Evolutionary conservation across 2,797 vertebrate genomes (phyloP), one percentile per base, ranked within the genome.

Genomic region (Alauda arvensis): DNA sequence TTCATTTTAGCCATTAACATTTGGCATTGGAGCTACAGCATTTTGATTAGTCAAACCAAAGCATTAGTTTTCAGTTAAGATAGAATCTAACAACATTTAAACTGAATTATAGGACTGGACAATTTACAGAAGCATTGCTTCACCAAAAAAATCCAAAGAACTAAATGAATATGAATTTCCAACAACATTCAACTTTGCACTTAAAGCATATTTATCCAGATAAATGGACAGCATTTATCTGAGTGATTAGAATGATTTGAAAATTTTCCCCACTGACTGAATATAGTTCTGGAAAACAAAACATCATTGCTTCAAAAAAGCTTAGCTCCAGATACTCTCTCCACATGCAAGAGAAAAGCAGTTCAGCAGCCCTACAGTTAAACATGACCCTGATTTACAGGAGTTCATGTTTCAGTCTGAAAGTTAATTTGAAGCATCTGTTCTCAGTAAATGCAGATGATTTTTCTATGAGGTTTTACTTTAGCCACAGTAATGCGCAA

Each of bases 391-490:
- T 80, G 20, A 70, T 89, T 82, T 63, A 55, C 18, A 83, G 24
- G 20, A 62, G 26, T 76, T 83, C 87, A 37, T 86, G 45, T 89
- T 89, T 85, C 70, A 67, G 2, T 78, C 57, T 55, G 42, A 72
- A 92, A 77, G 56, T 49, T 56, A 60, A 12, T 94, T 91, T 82
- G 43, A 72, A 92, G 10, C 45, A 69, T 84, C 71, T 85, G 21
- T 77, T 85, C 69, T 92, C 49, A 66, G 12, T 90, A 78, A 70
- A 86, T 80, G 20, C 14, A 74, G 48, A 61, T 56, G 6, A 53
- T 79, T 92, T 74, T 74, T 87, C 55, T 43, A 40, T 40, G 24
- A 88, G 6, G 14, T 49, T 92, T 88, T 84, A 10, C 26, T 87
- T 90, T 75, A 88, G 29, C 20, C 29, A 14, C 49, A 76, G 68